Evolutionary conservation across 2,797 vertebrate genomes (phyloP).

Genomic region (Trichosurus vulpecula): DNA sequence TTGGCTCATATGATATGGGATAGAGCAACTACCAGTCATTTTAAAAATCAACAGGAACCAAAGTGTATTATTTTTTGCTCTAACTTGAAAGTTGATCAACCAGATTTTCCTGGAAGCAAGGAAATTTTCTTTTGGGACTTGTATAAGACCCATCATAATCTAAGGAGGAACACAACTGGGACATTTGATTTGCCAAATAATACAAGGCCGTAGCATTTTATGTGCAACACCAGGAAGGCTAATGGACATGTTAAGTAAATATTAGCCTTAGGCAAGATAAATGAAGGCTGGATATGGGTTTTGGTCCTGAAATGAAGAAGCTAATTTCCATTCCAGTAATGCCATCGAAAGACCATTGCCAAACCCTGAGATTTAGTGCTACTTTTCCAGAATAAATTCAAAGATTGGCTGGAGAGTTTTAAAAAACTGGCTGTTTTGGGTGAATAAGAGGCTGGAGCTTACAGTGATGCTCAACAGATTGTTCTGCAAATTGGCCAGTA

Average conservation of each 20-base stretch:
- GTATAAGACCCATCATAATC: conserved; percentile 92
- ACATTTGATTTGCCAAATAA: conserved; percentile 89
- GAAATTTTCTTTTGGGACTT: conserved; percentile 94
- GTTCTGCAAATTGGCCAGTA: conserved; percentile 90
- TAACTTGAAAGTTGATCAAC: conserved; percentile 94
- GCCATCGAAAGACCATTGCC: conserved; percentile 90
- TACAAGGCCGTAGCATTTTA: conserved; percentile 91
- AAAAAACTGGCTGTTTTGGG: conserved; percentile 94
- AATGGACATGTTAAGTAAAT: conserved; percentile 90
- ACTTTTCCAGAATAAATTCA: conserved; percentile 95
- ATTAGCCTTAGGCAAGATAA: conserved; percentile 92
- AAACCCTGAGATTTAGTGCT: conserved; percentile 97
- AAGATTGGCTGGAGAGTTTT: conserved; percentile 91
- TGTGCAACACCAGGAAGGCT: conserved; percentile 96
- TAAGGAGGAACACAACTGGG: conserved; percentile 92
- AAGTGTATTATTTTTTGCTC: conserved; percentile 92
- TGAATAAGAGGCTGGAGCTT: conserved; percentile 93
- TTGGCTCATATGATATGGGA: conserved; percentile 91
- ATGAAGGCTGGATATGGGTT: conserved; percentile 97
- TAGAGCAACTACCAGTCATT: conserved; percentile 89
- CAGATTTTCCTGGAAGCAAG: conserved; percentile 96
- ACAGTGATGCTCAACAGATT: conserved; percentile 92
- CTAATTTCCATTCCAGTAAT: conserved; percentile 90
- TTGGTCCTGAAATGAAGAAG: conserved; percentile 91
- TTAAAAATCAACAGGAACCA: conserved; percentile 91